Evolutionary conservation across 2,888 invertebrate species (phyloP).

Genomic region (Drosophila multiciliata): DNA sequence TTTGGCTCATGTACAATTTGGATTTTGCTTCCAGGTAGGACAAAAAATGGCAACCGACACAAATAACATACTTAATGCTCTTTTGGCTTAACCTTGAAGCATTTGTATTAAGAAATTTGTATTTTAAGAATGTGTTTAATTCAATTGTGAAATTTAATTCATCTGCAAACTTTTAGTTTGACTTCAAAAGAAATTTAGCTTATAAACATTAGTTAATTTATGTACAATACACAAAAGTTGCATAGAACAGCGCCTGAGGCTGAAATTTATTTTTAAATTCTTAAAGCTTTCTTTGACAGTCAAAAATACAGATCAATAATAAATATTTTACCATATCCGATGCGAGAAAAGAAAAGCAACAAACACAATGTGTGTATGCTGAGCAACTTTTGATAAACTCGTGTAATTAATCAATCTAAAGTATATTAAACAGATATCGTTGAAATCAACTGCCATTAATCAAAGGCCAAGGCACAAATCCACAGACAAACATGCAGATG

Average conservation of each 20-base stretch:
- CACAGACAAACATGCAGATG: conserved; percentile 19
- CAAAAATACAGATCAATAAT: conserved; percentile 11
- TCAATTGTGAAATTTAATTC: neutral
- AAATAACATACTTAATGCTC: neutral
- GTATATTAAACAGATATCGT: conserved; percentile 20
- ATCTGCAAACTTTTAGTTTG: neutral
- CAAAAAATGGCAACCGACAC: neutral
- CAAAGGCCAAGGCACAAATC: conserved; percentile 32
- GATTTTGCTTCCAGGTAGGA: neutral
- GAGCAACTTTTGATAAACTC: conserved; percentile 19
- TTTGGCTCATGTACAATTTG: conserved; percentile 9
- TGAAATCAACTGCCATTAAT: conserved; percentile 47
- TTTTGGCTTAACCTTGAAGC: neutral
- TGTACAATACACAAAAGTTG: conserved; percentile 14
- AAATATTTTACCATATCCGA: conserved; percentile 11
- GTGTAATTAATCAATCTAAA: conserved; percentile 65
- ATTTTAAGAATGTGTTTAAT: neutral
- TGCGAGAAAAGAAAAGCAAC: conserved; percentile 12
- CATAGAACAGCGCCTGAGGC: conserved; percentile 24
- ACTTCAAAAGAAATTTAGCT: conserved; percentile 1
- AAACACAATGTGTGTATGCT: neutral
- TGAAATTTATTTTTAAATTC: conserved; percentile 30
- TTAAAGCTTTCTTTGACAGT: conserved; percentile 15
- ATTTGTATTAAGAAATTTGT: neutral
- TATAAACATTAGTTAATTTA: conserved; percentile 64